Conservation (phyloP, 2,888 invertebrate genomes). For the Xylota sylvarum region DNA sequence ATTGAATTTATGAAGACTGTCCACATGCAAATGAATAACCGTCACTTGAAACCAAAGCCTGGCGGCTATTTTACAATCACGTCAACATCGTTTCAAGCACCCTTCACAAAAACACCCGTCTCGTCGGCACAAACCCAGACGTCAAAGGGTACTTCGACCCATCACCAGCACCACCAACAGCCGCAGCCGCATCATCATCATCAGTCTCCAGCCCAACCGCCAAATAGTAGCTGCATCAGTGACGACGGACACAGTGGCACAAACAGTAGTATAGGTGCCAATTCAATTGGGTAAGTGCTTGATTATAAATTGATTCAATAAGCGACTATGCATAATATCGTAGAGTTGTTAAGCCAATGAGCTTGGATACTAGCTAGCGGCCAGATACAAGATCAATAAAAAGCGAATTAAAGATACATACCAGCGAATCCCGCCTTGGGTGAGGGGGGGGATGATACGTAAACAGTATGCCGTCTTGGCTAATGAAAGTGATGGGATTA, state of each 20-base stretch:
- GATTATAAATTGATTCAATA: slow-evolving; percentile 8
- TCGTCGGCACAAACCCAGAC: slow-evolving; percentile 84
- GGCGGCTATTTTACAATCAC: slow-evolving; percentile 92
- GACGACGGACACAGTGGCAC: slow-evolving; percentile 81
- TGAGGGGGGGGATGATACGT: not conserved
- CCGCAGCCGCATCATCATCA: slow-evolving; percentile 49
- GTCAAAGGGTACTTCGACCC: slow-evolving; percentile 78
- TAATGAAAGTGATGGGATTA: slow-evolving; percentile 46
- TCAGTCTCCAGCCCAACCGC: slow-evolving; percentile 60
- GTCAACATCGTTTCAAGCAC: slow-evolving; percentile 86
- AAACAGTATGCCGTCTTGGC: slow-evolving; percentile 26
- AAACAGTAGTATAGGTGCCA: slow-evolving; percentile 79
- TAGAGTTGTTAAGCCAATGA: not conserved
- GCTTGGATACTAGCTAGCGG: not conserved
- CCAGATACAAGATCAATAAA: slow-evolving; percentile 40
- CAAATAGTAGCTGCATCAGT: slow-evolving; percentile 78
- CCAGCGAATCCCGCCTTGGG: slow-evolving; percentile 5
- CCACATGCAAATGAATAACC: slow-evolving; percentile 96
- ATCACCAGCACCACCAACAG: slow-evolving; percentile 55
- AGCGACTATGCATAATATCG: not conserved
- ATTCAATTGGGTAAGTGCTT: slow-evolving; percentile 81
- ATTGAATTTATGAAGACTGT: slow-evolving; percentile 98
- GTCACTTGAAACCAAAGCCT: slow-evolving; percentile 93
- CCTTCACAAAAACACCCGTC: slow-evolving; percentile 83
- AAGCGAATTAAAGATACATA: slow-evolving; percentile 34